phyloP scores from a whole-genome alignment of 2,113 vertebrate genomes.

The Tenebrosternarchus preto region DNA sequence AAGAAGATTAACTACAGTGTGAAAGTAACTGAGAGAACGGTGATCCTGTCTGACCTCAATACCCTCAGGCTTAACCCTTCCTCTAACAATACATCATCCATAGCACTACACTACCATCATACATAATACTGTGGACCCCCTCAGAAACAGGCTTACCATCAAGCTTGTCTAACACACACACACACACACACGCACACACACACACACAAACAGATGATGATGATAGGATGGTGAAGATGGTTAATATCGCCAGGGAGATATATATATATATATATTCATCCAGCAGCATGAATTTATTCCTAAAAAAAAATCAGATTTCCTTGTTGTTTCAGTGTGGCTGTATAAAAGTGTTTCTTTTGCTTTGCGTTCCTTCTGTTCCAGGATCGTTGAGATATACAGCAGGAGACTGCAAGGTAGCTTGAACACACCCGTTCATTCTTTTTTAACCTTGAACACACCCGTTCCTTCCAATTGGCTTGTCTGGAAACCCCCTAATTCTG shows the following conservation, averaged over 20 bases:
- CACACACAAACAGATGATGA: background rate
- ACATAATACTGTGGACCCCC: background rate
- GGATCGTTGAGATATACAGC: constrained; percentile 99
- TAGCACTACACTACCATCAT: background rate
- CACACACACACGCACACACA: constrained; percentile 21
- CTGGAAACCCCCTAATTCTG: background rate
- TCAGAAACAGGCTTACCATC: background rate
- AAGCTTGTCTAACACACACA: background rate
- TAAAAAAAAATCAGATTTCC: too few species aligned
- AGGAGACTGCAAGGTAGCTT: constrained; percentile 91
- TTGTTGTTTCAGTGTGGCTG: too few species aligned
- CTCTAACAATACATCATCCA: constrained; percentile 6
- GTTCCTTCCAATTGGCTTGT: background rate
- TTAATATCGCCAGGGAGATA: too few species aligned
- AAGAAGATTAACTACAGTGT: constrained; percentile 55
- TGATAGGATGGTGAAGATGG: too few species aligned
- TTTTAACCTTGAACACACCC: background rate
- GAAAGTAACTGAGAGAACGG: constrained; percentile 49
- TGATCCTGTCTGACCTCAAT: constrained; percentile 76
- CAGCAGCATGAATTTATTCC: too few species aligned
- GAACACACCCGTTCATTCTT: background rate
- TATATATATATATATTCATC: too few species aligned
- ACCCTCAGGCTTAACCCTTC: constrained; percentile 66
- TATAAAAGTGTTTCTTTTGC: background rate
- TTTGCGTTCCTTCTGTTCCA: constrained; percentile 56